Evolutionary conservation across 2,113 vertebrate genomes (phyloP).

Genomic region (Actenoides hombroni): DNA sequence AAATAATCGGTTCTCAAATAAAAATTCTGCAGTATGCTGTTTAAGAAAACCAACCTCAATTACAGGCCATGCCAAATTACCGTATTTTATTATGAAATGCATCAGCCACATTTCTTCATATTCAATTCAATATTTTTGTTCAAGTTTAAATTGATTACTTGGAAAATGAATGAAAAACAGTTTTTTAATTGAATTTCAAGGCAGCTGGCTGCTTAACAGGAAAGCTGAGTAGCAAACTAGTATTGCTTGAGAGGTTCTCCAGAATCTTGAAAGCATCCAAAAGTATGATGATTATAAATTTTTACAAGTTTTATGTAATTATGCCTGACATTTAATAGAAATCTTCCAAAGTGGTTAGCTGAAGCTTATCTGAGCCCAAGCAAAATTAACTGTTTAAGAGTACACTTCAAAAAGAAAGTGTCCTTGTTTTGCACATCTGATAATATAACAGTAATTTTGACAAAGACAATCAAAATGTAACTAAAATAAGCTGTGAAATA

Average conservation of each 20-base stretch:
- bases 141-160: conserved; percentile 54
- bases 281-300: conserved; percentile 71
- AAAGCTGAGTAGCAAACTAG: conserved; percentile 56
- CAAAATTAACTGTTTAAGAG: conserved; percentile 53
- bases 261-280: conserved; percentile 63
- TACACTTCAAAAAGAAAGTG: conserved; percentile 27
- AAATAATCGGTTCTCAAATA: background rate
- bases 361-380: conserved; percentile 57
- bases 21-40: background rate
- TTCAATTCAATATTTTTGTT: conserved; percentile 58
- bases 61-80: background rate
- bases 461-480: conserved; percentile 1
- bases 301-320: conserved; percentile 72
- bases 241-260: conserved; percentile 69
- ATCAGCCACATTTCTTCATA: background rate
- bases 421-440: conserved; percentile 1
- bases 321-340: conserved; percentile 74
- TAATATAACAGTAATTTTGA: conserved; percentile 30
- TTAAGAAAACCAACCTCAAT: background rate
- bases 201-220: conserved; percentile 50
- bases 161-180: conserved; percentile 43
- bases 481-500: background rate
- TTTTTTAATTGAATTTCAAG: conserved; percentile 46
- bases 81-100: background rate
- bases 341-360: conserved; percentile 57